Conservation (phyloP, 2,888 invertebrate genomes). For the Thalpophila matura region DNA sequence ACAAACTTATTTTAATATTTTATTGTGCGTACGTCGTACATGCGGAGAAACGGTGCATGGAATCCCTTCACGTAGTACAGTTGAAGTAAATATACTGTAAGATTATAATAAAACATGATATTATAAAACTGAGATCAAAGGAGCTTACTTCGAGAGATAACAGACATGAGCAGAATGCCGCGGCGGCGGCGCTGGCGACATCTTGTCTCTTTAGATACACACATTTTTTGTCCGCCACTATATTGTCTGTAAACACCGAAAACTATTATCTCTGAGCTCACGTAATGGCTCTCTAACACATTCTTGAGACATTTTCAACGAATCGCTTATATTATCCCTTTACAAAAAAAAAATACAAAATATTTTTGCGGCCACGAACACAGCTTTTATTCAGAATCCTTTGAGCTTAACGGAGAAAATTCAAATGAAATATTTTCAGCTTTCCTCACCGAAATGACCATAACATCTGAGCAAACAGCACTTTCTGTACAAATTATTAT, state of each 20-base stretch:
- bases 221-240: conserved; percentile 39
- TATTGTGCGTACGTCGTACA: conserved; percentile 40
- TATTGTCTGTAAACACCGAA: conserved; percentile 48
- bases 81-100: conserved; percentile 43
- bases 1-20: conserved; percentile 53
- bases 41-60: conserved; percentile 18
- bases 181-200: conserved; percentile 25
- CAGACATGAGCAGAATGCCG: conserved; percentile 30
- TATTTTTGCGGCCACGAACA: conserved; percentile 3
- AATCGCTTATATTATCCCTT: conserved; percentile 13
- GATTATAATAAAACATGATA: conserved; percentile 53
- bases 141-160: conserved; percentile 27
- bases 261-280: conserved; percentile 36
- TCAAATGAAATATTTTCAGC: conserved; percentile 17
- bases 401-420: conserved; percentile 9
- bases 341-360: neutral
- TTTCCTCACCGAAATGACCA: conserved; percentile 29
- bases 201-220: conserved; percentile 27
- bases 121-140: conserved; percentile 44
- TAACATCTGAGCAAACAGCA: conserved; percentile 43
- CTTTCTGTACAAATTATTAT: conserved; percentile 53
- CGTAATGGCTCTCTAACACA: conserved; percentile 21
- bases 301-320: conserved; percentile 13
- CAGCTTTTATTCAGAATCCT: conserved; percentile 9
- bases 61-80: conserved; percentile 43